Evolutionary conservation across 1,140 invertebrate species (phyloP), one percentile per base, ranked within the genome.

Genomic region (Mizuhopecten yessoensis): DNA sequence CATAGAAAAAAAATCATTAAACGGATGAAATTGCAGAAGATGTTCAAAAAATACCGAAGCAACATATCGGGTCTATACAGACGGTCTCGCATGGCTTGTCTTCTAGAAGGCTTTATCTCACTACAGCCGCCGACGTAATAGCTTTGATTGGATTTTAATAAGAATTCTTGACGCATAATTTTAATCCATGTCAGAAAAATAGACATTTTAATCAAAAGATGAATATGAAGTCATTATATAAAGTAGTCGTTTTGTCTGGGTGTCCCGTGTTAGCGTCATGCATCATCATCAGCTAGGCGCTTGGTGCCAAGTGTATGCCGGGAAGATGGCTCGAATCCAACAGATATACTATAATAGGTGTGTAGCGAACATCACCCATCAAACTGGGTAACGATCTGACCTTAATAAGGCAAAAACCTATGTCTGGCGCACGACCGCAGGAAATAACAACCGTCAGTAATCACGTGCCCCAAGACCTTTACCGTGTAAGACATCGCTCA

Each of bases 401-500:
- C 57, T 75, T 75, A 75, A 75, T 75, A 75, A 75, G 57, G 57
- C 57, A 75, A 75, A 75, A 75, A n/a, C 57, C 57, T 75, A 75
- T 75, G 57, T 75, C 57, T 75, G 57, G 57, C n/a, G 23, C 57
- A 13, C 57, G 57, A 75, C 57, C 57, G 57, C 57, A 75, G n/a
- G 57, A 75, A n/a, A n/a, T 29, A 75, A 75, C 57, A 23, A 75
- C 9, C 57, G n/a, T n/a, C n/a, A 75, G n/a, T 29, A 75, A 75
- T 75, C 57, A 75, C 57, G 57, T 75, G 57, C n/a, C 29, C 57
- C 57, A 17, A 23, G 57, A 75, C 57, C 57, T 75, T 75, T 75
- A 75, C 29, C 57, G 57, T 75, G 17, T 29, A 75, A 75, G 57
- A n/a, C 57, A 75, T 75, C 57, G 57, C 17, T 75, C 57, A 75